These are phyloP conservation scores for Drosophila austrosaltans DNA, from an alignment of 2,888 invertebrate species.

Conservation along the genomic window DNA sequence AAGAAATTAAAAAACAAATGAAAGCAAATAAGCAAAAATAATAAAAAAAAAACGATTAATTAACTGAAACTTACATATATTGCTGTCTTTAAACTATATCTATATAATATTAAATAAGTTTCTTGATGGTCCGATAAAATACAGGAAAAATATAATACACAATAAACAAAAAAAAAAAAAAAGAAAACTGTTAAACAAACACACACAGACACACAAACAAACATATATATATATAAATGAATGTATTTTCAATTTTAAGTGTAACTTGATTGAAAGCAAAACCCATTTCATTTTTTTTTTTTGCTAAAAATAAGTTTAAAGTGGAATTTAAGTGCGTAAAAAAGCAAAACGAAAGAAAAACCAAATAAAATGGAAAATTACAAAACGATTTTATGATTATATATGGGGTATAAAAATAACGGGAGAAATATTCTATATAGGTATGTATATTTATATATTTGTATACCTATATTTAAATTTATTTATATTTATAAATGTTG, in stretches of 20 bases:
- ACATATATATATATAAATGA: background rate
- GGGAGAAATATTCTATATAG: background rate
- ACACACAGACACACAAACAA: conserved; percentile 3
- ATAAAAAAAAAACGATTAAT: conserved; percentile 22
- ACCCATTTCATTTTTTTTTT: conserved; percentile 5
- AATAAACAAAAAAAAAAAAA: conserved; percentile 13
- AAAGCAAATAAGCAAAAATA: background rate
- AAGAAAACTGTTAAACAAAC: conserved; percentile 2
- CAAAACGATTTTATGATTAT: conserved; percentile 28
- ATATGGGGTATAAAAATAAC: conserved; percentile 30
- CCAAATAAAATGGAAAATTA: conserved; percentile 20
- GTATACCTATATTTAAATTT: background rate
- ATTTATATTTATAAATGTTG: background rate
- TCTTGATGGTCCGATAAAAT: conserved; percentile 42
- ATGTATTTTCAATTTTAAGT: conserved; percentile 47
- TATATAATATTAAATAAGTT: conserved; percentile 1
- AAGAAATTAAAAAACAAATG: background rate
- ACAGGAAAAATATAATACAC: conserved; percentile 36
- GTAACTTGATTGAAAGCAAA: conserved; percentile 48
- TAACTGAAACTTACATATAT: conserved; percentile 31
- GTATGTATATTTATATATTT: no score
- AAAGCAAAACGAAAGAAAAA: conserved; percentile 9
- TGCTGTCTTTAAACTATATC: conserved; percentile 33
- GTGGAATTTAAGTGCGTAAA: conserved; percentile 45
- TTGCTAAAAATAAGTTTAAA: conserved; percentile 46